phyloP scores from a whole-genome alignment of 1,140 invertebrate species.

The Centruroides sculpturatus region DNA sequence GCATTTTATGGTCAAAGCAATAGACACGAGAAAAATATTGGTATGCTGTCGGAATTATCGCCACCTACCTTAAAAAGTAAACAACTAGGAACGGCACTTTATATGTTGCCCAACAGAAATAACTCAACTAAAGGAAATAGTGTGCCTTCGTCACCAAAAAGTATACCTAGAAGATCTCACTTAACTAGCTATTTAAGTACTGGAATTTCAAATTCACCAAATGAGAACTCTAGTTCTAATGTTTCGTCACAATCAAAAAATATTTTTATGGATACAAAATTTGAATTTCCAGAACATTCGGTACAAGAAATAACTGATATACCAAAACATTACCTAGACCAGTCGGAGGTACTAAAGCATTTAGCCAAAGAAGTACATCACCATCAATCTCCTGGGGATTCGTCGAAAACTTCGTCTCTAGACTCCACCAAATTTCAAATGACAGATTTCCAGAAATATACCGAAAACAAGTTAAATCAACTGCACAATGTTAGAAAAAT shows the following conservation, averaged over 20 bases:
- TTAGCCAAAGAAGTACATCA: slow-evolving; percentile 19
- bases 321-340: slow-evolving; percentile 66
- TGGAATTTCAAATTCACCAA: no score
- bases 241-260: no score
- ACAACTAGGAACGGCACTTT: no score
- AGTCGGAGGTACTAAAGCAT: slow-evolving; percentile 70
- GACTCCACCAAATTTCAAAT: slow-evolving; percentile 22
- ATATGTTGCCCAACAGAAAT: neutral
- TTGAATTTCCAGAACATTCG: slow-evolving; percentile 18
- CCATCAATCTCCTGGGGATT: slow-evolving; percentile 8
- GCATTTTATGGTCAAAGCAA: slow-evolving; percentile 17
- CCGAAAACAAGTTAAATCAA: no score
- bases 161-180: slow-evolving; percentile 4
- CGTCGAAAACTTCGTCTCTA: neutral
- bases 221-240: no score
- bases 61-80: neutral
- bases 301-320: slow-evolving; percentile 66
- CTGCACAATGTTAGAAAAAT: neutral
- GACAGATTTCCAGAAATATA: neutral
- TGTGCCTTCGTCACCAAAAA: neutral
- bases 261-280: no score
- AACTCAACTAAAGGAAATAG: neutral
- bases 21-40: neutral
- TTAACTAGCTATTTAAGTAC: neutral
- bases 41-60: neutral